Base-by-base conservation (phyloP, 2,888 invertebrate genomes). In the Chirona hameri region DNA sequence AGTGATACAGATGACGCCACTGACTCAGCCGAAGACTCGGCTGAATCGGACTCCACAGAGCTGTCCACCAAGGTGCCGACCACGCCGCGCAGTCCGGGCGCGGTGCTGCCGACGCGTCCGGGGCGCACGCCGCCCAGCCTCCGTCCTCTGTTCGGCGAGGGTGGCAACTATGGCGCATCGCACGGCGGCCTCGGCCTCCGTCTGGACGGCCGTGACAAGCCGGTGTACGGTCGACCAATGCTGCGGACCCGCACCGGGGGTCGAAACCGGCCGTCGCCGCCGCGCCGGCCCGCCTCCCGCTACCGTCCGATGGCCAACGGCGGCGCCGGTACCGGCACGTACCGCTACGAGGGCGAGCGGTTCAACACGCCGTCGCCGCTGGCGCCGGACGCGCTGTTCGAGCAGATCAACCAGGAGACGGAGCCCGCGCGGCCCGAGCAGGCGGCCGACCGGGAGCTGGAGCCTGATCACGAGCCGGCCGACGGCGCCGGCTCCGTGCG, bases 391-490 rank as follows among this genome's bases (percentile, higher is more conserved):
- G 80, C 24, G 52, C 55, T 48, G 80, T 55, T 80, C 80, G 52
- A 80, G 52, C 52, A n/a, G 15, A 29, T 80, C 27, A 80, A 55
- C 80, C 80, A 55, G 52, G 80, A 80, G 80, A 80, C 80, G 52
- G 80, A 80, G 52, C 52, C 48, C 57, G 65, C 21, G n/a, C 65
- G 27, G 65, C 65, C 46, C 39, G 46, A 76, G 21, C 39, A 39
- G 10, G 46, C 39, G 10, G 76, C 15, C 24, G 24, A 1, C 9
- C 21, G 0, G 0, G 76, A 24, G 24, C 65, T n/a, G 65, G 10
- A 29, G 69, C 69, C 69, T 29, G 69, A 9, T 1, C 69, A 14
- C 46, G 72, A 39, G 39, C 7, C 27, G 9, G 72, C 1, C 31
- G 79, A 46, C 79, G 46, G 12, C 69, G 5, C 24, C 69, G n/a